Conservation (phyloP, 2,113 vertebrate species). For the Phrynosoma platyrhinos region DNA sequence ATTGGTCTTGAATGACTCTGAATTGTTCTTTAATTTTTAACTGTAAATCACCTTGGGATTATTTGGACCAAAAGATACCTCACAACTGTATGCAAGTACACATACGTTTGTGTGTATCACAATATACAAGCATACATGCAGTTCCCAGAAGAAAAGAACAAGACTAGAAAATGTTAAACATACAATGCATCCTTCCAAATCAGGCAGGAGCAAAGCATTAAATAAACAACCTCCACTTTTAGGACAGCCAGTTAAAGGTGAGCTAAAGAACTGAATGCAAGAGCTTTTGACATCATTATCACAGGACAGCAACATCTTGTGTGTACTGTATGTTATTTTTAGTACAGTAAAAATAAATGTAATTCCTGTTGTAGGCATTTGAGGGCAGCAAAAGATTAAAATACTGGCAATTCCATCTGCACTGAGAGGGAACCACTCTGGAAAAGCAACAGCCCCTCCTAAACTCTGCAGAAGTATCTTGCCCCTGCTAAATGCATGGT, state of each 20-base stretch:
- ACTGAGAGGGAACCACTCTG: background rate
- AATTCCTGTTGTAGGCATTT: background rate
- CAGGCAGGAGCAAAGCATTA: background rate
- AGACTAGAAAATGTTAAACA: background rate
- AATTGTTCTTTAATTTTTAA: background rate
- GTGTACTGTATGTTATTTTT: background rate
- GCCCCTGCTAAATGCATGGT: background rate
- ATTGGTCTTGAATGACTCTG: too few species aligned
- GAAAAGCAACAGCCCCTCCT: background rate
- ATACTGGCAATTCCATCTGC: background rate
- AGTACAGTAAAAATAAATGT: background rate
- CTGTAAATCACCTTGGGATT: background rate
- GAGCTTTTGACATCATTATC: background rate
- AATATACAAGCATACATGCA: background rate
- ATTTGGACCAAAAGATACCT: background rate
- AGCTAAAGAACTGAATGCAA: background rate
- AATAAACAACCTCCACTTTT: background rate
- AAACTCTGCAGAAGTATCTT: too few species aligned
- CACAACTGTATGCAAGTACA: background rate
- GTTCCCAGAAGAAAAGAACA: background rate
- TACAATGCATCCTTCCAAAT: background rate
- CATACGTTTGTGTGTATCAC: background rate
- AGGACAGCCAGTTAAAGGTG: background rate
- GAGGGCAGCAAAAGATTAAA: background rate
- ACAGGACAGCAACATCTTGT: background rate